Evolutionary conservation across 1,140 invertebrate genomes (phyloP), one percentile per base, ranked within the genome.

Genomic region (Penaeus japonicus): DNA sequence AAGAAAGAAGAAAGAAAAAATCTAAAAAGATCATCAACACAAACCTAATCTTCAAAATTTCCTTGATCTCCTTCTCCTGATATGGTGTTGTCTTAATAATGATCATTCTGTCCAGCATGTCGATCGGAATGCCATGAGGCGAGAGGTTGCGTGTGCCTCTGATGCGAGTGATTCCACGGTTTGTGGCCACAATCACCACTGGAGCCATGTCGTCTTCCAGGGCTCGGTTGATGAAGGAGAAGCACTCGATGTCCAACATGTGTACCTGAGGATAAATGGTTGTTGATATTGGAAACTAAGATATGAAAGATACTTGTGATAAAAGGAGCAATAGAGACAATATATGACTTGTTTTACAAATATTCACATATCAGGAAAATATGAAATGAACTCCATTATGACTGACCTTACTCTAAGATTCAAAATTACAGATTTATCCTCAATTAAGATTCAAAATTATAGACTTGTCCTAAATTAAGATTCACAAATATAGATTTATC

Each of bases 231-330:
- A 99, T 93, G 92, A 97, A 99, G 0, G 98, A 99, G 93, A 99
- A 99, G 92, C 98, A 99, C 92, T 99, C 98, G 79, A 99, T 98
- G 91, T 99, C 99, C 89, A 99, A 93, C 98, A 99, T 99, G 92
- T 99, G 99, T 0, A 98, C 97, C 94, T 97, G 94, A 89, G 94
- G 93, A 47, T 47, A 7, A 47, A 0, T 47, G 47, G 15, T 7
- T 47, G 47, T 47, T 47, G 47, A 47, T 12, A 10, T 47, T 47
- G 47, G 47, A 47, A 12, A 47, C 15, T 47, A 15, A 47, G 12
- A 10, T 4, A 39, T 39, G 39, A 39, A 39, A 39, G 0, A 39
- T 39, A 3, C 39, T 39, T 7, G 39, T 1, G 39, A 10, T 4
- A 0, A 39, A 10, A 39, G 12, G 39, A 39, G 12, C 12, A 39